These are phyloP conservation scores for Zenarchopterus dispar DNA, from an alignment of 2,797 vertebrate species.

Conservation along the genomic window DNA sequence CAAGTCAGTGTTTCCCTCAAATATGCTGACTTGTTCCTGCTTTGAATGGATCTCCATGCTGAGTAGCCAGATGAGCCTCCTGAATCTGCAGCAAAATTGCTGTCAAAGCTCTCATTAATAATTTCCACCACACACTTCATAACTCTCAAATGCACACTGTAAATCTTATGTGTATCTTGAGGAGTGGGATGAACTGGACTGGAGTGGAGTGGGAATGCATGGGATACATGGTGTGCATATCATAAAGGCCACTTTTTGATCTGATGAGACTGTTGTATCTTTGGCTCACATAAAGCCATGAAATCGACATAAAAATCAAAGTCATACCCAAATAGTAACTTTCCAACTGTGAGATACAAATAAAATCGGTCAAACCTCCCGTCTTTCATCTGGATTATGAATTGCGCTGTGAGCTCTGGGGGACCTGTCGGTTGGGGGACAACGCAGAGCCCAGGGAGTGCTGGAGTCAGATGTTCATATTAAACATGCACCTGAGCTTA, in stretches of 20 bases:
- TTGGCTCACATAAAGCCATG: background rate
- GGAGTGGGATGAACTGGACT: background rate
- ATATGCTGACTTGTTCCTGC: slow-evolving; percentile 51
- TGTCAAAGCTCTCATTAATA: slow-evolving; percentile 73
- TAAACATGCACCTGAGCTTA: slow-evolving; percentile 13
- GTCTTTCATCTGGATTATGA: slow-evolving; percentile 12
- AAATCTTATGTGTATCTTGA: slow-evolving; percentile 28
- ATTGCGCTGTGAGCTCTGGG: slow-evolving; percentile 10
- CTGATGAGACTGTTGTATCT: background rate
- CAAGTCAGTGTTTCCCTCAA: slow-evolving; percentile 36
- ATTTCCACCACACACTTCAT: slow-evolving; percentile 67
- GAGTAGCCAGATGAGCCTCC: slow-evolving; percentile 53
- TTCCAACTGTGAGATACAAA: background rate
- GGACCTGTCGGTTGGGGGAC: slow-evolving; percentile 6
- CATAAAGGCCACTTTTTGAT: background rate
- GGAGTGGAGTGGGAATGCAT: background rate
- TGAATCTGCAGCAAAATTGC: slow-evolving; percentile 69
- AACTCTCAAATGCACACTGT: slow-evolving; percentile 41
- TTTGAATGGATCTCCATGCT: slow-evolving; percentile 50
- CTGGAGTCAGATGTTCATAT: slow-evolving; percentile 14
- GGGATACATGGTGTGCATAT: too few relatives aligned
- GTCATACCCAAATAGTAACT: background rate
- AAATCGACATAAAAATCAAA: slow-evolving; percentile 7
- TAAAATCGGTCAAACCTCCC: background rate
- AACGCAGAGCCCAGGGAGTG: slow-evolving; percentile 8